phyloP scores from a whole-genome alignment of 92 coral and sea anemone species.

The Umimayanthus chanpuru region DNA sequence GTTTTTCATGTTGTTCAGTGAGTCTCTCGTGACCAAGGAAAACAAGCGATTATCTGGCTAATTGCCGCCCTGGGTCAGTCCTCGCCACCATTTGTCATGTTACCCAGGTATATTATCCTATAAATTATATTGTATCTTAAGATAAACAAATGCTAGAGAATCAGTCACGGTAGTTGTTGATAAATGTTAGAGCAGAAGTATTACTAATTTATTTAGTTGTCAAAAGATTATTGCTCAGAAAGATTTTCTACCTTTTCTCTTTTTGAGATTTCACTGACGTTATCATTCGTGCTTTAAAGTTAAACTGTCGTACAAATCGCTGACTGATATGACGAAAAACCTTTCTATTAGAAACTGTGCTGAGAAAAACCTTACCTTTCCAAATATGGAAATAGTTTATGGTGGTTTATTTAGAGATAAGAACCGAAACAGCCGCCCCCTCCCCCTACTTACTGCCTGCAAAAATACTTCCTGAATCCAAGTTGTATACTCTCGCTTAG shows the following conservation, averaged over 20 bases:
- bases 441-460: conserved; percentile 12
- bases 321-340: background rate
- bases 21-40: background rate
- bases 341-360: background rate
- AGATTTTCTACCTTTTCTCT: background rate
- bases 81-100: background rate
- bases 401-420: conserved; percentile 36
- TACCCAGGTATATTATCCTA: background rate
- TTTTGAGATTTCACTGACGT: background rate
- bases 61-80: background rate
- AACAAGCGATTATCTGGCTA: background rate
- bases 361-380: background rate
- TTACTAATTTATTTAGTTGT: too few relatives aligned
- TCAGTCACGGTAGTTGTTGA: too few relatives aligned
- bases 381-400: background rate
- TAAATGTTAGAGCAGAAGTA: background rate
- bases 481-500: background rate
- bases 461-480: too few relatives aligned
- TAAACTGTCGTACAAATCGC: background rate
- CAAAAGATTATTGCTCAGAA: too few relatives aligned
- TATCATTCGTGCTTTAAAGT: background rate
- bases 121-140: background rate
- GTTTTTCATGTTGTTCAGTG: background rate
- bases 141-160: too few relatives aligned
- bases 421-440: conserved; percentile 40